phyloP scores from a whole-genome alignment of 2,888 invertebrate genomes.

The Azorinus chamasolen region DNA sequence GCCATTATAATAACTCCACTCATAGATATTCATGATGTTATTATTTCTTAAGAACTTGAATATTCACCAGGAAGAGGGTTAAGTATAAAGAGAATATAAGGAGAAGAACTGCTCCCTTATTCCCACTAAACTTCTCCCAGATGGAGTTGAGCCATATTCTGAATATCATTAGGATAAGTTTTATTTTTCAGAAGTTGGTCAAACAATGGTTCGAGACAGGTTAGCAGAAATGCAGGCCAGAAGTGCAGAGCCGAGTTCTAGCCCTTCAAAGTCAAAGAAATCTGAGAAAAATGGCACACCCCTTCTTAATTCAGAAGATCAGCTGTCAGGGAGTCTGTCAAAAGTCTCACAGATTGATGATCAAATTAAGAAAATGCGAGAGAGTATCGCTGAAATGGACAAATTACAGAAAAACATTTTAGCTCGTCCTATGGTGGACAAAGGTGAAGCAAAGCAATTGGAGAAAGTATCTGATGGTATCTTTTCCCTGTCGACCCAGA shows the following conservation, averaged over 20 bases:
- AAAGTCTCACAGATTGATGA: constrained; percentile 70
- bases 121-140: too few species aligned
- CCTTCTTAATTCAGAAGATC: constrained; percentile 61
- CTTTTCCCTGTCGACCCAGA: constrained; percentile 58
- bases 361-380: constrained; percentile 63
- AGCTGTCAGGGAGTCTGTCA: constrained; percentile 50
- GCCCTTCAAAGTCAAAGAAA: constrained; percentile 50
- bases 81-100: too few species aligned
- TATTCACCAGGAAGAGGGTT: too few species aligned
- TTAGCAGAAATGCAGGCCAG: constrained; percentile 72
- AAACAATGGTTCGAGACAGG: constrained; percentile 73
- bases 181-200: too few species aligned
- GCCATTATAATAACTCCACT: too few species aligned
- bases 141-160: too few species aligned
- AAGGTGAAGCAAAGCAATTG: constrained; percentile 67
- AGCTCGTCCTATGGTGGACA: constrained; percentile 70
- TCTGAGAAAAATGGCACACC: constrained; percentile 64
- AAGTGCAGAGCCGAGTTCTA: constrained; percentile 57
- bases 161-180: too few species aligned
- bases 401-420: constrained; percentile 73
- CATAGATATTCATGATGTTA: too few species aligned
- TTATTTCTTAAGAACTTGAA: too few species aligned
- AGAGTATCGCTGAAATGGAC: constrained; percentile 69
- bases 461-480: constrained; percentile 72
- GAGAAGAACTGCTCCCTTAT: too few species aligned